Conservation (phyloP, 2,888 invertebrate species). For the Alcis repandata region DNA sequence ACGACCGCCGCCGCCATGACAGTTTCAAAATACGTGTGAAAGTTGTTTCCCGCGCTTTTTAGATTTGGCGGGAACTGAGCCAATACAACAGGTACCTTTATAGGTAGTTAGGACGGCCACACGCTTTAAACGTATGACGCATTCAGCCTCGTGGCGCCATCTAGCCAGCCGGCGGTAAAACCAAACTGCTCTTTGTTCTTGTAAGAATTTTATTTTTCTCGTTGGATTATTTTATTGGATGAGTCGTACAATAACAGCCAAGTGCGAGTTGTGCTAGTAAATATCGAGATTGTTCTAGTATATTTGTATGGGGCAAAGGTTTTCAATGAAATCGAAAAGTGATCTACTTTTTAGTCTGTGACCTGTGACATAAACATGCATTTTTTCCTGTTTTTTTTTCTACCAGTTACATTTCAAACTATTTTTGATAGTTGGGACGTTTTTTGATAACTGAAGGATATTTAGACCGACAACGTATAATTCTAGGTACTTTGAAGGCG, state of each 20-base stretch:
- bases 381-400: too few relatives aligned
- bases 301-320: neutral
- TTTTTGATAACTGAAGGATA: too few relatives aligned
- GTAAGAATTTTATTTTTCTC: conserved; percentile 32
- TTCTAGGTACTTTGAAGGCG: too few relatives aligned
- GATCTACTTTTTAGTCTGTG: neutral
- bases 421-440: neutral
- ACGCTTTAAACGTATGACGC: conserved; percentile 53
- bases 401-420: too few relatives aligned
- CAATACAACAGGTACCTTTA: conserved; percentile 14
- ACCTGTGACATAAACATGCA: neutral
- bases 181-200: conserved; percentile 55
- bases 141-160: conserved; percentile 60
- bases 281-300: neutral
- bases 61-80: conserved; percentile 60
- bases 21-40: conserved; percentile 57
- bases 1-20: conserved; percentile 40
- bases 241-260: conserved; percentile 15
- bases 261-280: conserved; percentile 3
- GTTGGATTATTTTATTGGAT: conserved; percentile 23
- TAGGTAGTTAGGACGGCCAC: conserved; percentile 38
- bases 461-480: too few relatives aligned
- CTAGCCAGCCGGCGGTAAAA: conserved; percentile 51
- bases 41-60: conserved; percentile 63
- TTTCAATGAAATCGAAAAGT: neutral